Conservation (phyloP, 2,888 invertebrate genomes). For the Polietes domitor region DNA sequence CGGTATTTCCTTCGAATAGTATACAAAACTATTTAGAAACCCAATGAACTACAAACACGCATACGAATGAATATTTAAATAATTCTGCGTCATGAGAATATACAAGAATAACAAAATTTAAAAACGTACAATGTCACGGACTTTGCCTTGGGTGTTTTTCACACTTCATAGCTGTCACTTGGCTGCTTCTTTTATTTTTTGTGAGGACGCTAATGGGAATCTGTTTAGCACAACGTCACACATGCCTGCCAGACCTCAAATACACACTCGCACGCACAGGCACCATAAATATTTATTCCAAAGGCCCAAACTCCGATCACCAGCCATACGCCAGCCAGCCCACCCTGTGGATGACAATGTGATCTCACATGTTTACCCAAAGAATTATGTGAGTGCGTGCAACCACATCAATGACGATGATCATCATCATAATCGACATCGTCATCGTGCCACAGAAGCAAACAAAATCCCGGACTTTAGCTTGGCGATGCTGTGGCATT, state of each 20-base stretch:
- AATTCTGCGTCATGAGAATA: not conserved
- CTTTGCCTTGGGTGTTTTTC: constrained; percentile 60
- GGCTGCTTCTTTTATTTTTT: constrained; percentile 38
- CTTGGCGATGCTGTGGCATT: not conserved
- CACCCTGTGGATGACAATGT: constrained; percentile 1
- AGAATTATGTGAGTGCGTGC: constrained; percentile 42
- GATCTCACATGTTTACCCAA: constrained; percentile 12
- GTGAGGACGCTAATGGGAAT: constrained; percentile 65
- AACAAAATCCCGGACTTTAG: not conserved
- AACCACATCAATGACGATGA: constrained; percentile 56
- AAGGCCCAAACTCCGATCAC: not conserved
- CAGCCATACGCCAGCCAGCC: not conserved
- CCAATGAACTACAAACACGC: constrained; percentile 14
- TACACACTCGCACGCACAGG: constrained; percentile 2
- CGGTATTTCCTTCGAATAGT: too few species aligned
- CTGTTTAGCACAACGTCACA: constrained; percentile 66
- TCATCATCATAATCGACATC: constrained; percentile 7
- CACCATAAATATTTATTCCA: constrained; percentile 4
- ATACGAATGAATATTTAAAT: not conserved
- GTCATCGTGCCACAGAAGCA: constrained; percentile 35
- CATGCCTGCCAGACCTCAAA: constrained; percentile 60
- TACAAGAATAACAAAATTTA: not conserved
- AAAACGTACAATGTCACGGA: constrained; percentile 61
- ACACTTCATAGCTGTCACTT: constrained; percentile 66
- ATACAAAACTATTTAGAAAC: not conserved